Percentiles rank a stretch among this genome's conserved stretches.
Evolutionary conservation across 2,888 invertebrate genomes (phyloP).

Genomic region (Timandra comae): DNA sequence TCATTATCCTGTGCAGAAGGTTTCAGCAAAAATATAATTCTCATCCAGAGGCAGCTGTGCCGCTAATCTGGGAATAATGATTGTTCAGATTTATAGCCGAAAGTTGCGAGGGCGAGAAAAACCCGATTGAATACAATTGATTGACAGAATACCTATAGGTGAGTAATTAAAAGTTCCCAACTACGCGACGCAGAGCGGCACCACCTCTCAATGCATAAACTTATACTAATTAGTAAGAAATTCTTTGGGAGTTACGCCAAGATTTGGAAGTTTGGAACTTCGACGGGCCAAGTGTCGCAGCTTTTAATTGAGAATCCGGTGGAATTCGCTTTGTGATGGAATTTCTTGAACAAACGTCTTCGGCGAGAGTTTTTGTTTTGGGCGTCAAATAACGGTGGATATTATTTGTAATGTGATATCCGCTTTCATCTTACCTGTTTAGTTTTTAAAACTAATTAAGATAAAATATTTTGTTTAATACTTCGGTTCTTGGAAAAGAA

Average conservation of each 20-base stretch:
- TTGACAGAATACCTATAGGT: conserved; percentile 43
- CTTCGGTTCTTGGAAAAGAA: too few species aligned
- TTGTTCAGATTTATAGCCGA: conserved; percentile 19
- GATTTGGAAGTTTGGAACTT: conserved; percentile 68
- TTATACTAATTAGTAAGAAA: conserved; percentile 71
- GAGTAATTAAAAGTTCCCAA: conserved; percentile 66
- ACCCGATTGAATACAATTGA: conserved; percentile 36
- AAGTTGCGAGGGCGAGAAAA: conserved; percentile 14
- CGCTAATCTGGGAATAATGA: conserved; percentile 27
- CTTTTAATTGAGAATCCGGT: conserved; percentile 71
- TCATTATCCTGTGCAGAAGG: conserved; percentile 21
- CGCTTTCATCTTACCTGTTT: too few species aligned
- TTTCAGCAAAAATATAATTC: conserved; percentile 23
- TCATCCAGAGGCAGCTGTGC: conserved; percentile 22
- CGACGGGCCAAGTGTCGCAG: conserved; percentile 58
- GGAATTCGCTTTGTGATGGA: conserved; percentile 67
- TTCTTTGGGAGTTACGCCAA: conserved; percentile 63
- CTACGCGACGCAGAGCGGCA: conserved; percentile 28
- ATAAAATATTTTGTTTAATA: too few species aligned
- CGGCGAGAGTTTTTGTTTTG: conserved; percentile 32
- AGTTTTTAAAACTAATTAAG: too few species aligned
- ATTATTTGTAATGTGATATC: conserved; percentile 6
- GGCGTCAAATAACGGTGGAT: conserved; percentile 11
- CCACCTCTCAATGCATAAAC: conserved; percentile 68
- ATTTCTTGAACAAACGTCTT: conserved; percentile 54